Percentiles rank a stretch among this genome's conserved stretches.
Conservation (phyloP, 2,888 invertebrate genomes). For the Aplocera efformata region DNA sequence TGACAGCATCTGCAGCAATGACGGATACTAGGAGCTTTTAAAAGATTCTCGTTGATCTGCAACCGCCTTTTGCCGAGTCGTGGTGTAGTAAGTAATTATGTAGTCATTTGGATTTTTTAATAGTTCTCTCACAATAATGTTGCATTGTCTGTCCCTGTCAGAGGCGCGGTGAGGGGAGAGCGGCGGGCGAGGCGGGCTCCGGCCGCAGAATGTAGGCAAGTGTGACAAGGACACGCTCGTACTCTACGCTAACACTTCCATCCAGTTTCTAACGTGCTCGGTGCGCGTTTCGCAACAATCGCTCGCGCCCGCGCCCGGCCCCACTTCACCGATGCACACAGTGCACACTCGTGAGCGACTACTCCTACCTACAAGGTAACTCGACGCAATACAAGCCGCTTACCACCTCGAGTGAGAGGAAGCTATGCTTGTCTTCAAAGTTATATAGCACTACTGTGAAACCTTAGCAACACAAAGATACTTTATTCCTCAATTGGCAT, state of each 20-base stretch:
- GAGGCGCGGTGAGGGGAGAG: constrained; percentile 47
- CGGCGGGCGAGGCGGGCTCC: constrained; percentile 59
- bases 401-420: constrained; percentile 34
- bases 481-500: not conserved
- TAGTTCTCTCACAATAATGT: constrained; percentile 57
- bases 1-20: no score
- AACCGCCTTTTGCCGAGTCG: constrained; percentile 13
- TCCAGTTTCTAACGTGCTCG: constrained; percentile 78
- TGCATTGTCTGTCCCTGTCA: constrained; percentile 71
- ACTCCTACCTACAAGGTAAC: constrained; percentile 59
- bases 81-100: constrained; percentile 35
- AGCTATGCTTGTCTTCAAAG: constrained; percentile 4
- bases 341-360: constrained; percentile 57
- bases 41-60: not conserved
- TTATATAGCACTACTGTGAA: constrained; percentile 6
- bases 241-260: constrained; percentile 77
- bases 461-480: constrained; percentile 1
- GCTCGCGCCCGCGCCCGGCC: constrained; percentile 51
- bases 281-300: constrained; percentile 72
- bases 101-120: constrained; percentile 56
- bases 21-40: not conserved
- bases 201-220: constrained; percentile 78
- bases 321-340: constrained; percentile 59
- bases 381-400: constrained; percentile 45
- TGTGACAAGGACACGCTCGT: constrained; percentile 80